Evolutionary conservation across 1,140 invertebrate species (phyloP).

Genomic region (Cyclina sinensis): DNA sequence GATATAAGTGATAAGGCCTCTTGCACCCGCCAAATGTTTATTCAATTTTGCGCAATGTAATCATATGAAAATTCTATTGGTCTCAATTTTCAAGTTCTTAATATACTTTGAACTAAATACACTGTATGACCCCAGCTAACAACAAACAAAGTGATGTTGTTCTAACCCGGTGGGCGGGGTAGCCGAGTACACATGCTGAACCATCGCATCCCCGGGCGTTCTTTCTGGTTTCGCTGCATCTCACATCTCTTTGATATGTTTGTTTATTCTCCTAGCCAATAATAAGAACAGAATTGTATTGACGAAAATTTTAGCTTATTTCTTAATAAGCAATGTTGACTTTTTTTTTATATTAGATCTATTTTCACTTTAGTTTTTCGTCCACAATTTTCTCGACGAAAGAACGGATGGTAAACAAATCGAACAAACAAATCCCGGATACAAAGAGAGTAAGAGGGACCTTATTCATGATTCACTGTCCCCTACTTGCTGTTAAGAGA

Average conservation of each 20-base stretch:
- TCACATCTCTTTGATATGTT: not conserved
- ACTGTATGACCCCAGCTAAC: not conserved
- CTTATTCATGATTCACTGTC: no score
- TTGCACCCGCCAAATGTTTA: conserved; percentile 13
- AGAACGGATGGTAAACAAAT: no score
- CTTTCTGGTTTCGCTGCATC: not conserved
- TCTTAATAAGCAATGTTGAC: no score
- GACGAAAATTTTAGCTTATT: no score
- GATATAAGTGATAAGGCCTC: not conserved
- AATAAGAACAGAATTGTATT: no score
- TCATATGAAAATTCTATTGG: not conserved
- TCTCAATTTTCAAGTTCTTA: not conserved
- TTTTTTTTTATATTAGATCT: no score
- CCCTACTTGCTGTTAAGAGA: no score
- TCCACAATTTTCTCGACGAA: no score
- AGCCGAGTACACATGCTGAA: not conserved
- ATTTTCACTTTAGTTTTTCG: no score
- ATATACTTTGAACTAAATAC: not conserved
- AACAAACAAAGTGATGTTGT: not conserved
- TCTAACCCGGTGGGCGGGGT: conserved; percentile 15
- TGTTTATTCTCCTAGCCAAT: no score
- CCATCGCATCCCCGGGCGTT: not conserved
- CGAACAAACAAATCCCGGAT: no score
- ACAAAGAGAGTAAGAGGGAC: no score
- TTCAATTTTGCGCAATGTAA: conserved; percentile 20